Evolutionary conservation across 1,140 invertebrate genomes (phyloP), one percentile per base, ranked within the genome.

Genomic region (Araneus ventricosus): DNA sequence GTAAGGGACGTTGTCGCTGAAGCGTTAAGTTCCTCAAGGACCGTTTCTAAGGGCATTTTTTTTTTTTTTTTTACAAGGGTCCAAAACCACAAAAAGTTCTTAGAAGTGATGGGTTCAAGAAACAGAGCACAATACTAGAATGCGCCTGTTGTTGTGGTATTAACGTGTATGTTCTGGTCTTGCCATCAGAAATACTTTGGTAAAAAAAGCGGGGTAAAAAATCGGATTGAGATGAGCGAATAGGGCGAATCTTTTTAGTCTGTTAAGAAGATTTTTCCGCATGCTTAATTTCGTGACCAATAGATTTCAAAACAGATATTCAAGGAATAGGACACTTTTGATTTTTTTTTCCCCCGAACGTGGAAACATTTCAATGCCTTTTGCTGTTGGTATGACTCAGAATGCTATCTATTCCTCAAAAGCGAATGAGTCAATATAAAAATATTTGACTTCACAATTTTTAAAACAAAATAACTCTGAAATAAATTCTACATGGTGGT

Each of bases 31-130:
- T 67, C 52, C 45, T 92, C 59, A 52, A 92, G 90, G 52, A 57
- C 82, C 41, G 34, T 67, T 45, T 92, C 90, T 75, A 92, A 92
- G 63, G 82, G 52, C 34, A 70, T 63, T 45, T 92, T n/a, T n/a
- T n/a, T n/a, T n/a, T n/a, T n/a, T n/a, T n/a, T n/a, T n/a, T 92
- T 70, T 80, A 8, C 37, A 24, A 22, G 86, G 22, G 61, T 90
- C 39, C 0, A 61, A 20, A 82, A 90, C 27, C 30, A 8, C n/a
- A 37, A 61, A 4, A 30, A 22, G 34, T 59, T 61, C 34, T 8
- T 24, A 34, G 67, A 20, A 61, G 45, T 39, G 88, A 30, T 24
- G 14, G 24, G 70, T 22, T 27, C 39, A 79, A 30, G 52, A 79
- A n/a, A 4, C 27, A 27, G 79, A 39, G 27, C 17, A 79, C n/a